Evolutionary conservation across 1,140 invertebrate species (phyloP), one percentile per base, ranked within the genome.

Genomic region (Andrena cerasifolii): DNA sequence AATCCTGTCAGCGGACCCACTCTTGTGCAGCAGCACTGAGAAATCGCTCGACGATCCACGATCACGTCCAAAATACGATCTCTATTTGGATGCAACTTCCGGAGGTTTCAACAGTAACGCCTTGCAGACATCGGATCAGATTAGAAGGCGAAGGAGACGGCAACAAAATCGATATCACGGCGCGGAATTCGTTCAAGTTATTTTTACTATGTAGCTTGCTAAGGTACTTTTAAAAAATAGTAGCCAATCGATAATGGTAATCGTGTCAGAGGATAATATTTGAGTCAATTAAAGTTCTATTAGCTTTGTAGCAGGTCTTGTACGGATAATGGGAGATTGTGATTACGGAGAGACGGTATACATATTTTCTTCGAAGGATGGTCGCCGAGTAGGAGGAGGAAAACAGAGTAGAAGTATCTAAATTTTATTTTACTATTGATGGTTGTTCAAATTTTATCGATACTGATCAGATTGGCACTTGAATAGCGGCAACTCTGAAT

Each of bases 11-110:
- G 63, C 43, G 89, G 89, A 14, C 90, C 89, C 0, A 90, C 90
- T 40, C 90, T 93, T 40, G 91, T 93, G 3, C 88, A 92, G 51
- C 91, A 93, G 70, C 91, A 93, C 80, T 93, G 86, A 90, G 70
- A 51, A 31, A 59, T 33, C 51, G 61, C 43, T n/a, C 33, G 8
- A 33, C 1, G 31, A 45, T 70, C 66, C 33, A 49, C 66, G 74
- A 70, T 77, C 33, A 21, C 31, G 65, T 77, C 54, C 21, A 70
- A 43, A 43, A 62, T 54, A 51, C 75, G 66, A 53, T 61, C 33
- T 21, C 24, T 77, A 3, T 71, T 68, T 6, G 66, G 24, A 24
- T 49, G 66, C 24, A 21, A 24, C 2, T 24, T 18, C 12, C n/a
- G 51, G 12, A 24, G 12, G 24, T 51, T 59, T 31, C 31, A 33